Conservation (phyloP, 2,113 vertebrate species). For the Osmerus mordax region DNA sequence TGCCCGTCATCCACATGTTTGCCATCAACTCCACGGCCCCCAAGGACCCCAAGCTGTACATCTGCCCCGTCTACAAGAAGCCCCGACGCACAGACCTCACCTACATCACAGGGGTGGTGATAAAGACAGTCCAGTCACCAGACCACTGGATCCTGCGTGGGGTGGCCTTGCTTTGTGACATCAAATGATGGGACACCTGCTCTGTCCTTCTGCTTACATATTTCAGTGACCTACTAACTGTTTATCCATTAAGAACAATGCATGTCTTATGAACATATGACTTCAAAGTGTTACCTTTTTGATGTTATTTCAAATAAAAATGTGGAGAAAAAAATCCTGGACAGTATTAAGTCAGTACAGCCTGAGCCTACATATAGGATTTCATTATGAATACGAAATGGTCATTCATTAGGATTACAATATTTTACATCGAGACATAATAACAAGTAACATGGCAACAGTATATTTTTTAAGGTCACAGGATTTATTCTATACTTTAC, state of each 20-base stretch:
- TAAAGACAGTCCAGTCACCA: slow-evolving; percentile 70
- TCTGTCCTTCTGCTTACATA: background rate
- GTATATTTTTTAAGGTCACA: too few species aligned
- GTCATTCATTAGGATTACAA: too few species aligned
- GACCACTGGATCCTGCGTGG: slow-evolving; percentile 87
- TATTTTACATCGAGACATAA: too few species aligned
- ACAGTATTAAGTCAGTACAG: too few species aligned
- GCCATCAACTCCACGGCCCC: slow-evolving; percentile 73
- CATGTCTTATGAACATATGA: too few species aligned
- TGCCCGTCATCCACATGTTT: slow-evolving; percentile 85
- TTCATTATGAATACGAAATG: too few species aligned
- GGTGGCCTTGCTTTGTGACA: slow-evolving; percentile 85
- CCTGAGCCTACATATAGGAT: too few species aligned
- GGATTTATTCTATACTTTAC: too few species aligned
- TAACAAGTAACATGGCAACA: too few species aligned
- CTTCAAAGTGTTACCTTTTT: too few species aligned
- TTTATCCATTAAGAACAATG: background rate
- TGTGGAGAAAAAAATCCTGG: too few species aligned
- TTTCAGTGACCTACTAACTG: background rate
- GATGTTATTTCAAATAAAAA: too few species aligned
- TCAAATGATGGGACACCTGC: slow-evolving; percentile 65
- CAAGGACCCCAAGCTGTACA: slow-evolving; percentile 74
- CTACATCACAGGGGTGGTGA: slow-evolving; percentile 77
- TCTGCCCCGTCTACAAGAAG: slow-evolving; percentile 87
- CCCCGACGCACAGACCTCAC: slow-evolving; percentile 78